Conservation (phyloP, 2,797 vertebrate genomes). For the Gymnoscopelus microlampas region DNA sequence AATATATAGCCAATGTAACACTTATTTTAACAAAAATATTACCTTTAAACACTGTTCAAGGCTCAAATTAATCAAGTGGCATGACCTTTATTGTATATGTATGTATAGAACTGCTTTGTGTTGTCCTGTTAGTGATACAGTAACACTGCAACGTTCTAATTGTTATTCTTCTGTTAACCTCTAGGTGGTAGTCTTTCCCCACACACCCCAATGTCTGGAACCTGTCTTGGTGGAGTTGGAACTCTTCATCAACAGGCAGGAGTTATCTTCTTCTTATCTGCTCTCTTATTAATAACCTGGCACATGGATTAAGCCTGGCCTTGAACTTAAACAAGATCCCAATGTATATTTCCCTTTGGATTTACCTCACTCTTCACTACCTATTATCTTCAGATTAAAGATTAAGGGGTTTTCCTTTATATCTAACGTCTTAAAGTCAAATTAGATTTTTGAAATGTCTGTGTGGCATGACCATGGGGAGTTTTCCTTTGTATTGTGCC, state of each 20-base stretch:
- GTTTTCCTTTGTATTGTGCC: neutral
- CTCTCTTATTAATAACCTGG: slow-evolving; percentile 25
- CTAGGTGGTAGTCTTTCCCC: slow-evolving; percentile 39
- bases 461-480: slow-evolving; percentile 6
- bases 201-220: neutral
- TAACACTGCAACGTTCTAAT: neutral
- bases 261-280: slow-evolving; percentile 32
- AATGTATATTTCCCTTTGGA: slow-evolving; percentile 30
- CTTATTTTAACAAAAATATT: too few species aligned
- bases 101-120: too few species aligned
- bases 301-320: slow-evolving; percentile 1
- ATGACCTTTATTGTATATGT: too few species aligned
- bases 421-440: slow-evolving; percentile 25
- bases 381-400: slow-evolving; percentile 33
- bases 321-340: slow-evolving; percentile 19
- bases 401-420: slow-evolving; percentile 31
- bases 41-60: too few species aligned
- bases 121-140: too few species aligned
- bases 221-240: neutral
- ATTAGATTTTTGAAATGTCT: slow-evolving; percentile 16
- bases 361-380: slow-evolving; percentile 11
- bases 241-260: slow-evolving; percentile 16
- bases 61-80: too few species aligned
- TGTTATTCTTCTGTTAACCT: neutral
- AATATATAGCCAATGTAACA: too few species aligned